Percentiles rank a stretch among this genome's conserved stretches.
Evolutionary conservation across 1,140 invertebrate genomes (phyloP).

Genomic region (Philopotamus ludificatus): DNA sequence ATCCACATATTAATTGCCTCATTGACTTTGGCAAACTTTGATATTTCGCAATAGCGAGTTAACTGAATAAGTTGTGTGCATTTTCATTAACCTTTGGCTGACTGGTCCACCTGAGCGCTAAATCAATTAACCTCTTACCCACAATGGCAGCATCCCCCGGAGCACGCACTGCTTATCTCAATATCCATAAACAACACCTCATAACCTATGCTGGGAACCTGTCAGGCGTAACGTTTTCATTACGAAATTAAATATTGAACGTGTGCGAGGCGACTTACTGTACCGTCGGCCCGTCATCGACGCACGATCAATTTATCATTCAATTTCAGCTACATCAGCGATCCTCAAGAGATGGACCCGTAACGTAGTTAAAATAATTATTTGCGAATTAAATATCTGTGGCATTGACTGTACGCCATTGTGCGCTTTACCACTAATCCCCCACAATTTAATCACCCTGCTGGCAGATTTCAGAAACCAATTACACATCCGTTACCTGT

Average conservation of each 20-base stretch:
- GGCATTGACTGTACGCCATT: too few species aligned
- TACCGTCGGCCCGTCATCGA: not conserved
- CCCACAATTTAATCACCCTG: too few species aligned
- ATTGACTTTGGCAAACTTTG: too few species aligned
- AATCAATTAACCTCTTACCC: constrained; percentile 8
- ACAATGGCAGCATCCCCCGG: not conserved
- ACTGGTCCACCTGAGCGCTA: not conserved
- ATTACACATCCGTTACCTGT: too few species aligned
- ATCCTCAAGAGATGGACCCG: too few species aligned
- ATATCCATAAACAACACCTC: not conserved
- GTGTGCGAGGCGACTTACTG: not conserved
- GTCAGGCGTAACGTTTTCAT: not conserved
- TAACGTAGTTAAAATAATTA: too few species aligned
- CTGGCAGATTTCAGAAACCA: too few species aligned
- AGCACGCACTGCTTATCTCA: constrained; percentile 2
- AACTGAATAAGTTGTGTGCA: not conserved
- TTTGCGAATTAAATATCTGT: too few species aligned
- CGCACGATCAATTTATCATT: too few species aligned
- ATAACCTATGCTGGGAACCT: not conserved
- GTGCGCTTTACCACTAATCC: too few species aligned
- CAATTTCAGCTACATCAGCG: too few species aligned
- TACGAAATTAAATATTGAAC: not conserved
- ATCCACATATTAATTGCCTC: too few species aligned
- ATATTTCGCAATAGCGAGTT: constrained; percentile 4
- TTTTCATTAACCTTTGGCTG: not conserved